Conservation (phyloP, 2,888 invertebrate genomes). For the Caenorhabditis macrosperma region DNA sequence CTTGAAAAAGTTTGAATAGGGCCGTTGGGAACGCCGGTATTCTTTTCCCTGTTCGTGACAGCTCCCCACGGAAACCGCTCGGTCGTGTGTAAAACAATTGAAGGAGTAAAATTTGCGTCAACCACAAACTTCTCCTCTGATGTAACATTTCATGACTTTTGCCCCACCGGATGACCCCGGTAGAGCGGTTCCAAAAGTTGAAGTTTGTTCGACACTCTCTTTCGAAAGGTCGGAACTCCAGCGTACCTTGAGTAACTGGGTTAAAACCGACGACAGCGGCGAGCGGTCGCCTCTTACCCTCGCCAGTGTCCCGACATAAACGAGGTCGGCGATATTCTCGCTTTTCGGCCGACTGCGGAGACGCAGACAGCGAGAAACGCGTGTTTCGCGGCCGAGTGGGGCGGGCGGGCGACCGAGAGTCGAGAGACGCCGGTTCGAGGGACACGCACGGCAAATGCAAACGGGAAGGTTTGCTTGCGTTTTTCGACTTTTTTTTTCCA, state of each 20-base stretch:
- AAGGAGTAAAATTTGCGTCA: no score
- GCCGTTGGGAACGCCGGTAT: no score
- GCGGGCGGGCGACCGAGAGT: not conserved
- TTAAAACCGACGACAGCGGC: constrained; percentile 37
- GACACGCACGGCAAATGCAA: no score
- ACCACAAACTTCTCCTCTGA: no score
- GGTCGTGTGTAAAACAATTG: no score
- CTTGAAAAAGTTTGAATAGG: no score
- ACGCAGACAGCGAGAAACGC: constrained; percentile 1
- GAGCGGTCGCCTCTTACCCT: not conserved
- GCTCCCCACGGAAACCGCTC: no score
- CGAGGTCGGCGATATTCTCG: not conserved
- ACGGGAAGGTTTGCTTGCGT: no score
- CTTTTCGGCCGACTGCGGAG: not conserved
- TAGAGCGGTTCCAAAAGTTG: constrained; percentile 41
- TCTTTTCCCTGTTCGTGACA: no score
- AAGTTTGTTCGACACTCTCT: constrained; percentile 49
- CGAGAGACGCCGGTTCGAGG: not conserved
- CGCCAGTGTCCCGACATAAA: not conserved
- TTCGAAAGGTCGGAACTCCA: constrained; percentile 58
- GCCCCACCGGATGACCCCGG: constrained; percentile 43
- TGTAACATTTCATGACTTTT: no score
- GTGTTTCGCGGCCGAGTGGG: not conserved
- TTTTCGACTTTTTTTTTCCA: no score
- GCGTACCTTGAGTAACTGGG: constrained; percentile 60